phyloP scores from a whole-genome alignment of 2,888 invertebrate genomes.

The Morpho achilles region DNA sequence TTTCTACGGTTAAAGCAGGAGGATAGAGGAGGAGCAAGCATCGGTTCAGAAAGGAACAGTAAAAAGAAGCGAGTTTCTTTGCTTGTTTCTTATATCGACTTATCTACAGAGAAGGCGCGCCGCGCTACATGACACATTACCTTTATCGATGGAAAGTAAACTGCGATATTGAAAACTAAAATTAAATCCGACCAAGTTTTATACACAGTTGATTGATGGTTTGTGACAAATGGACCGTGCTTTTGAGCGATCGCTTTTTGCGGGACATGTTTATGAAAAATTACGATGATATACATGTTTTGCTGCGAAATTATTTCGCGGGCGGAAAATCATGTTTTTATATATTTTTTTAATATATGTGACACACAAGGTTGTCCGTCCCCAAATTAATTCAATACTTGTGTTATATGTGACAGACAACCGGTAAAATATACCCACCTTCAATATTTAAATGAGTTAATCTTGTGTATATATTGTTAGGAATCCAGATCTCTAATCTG shows the following conservation, averaged over 20 bases:
- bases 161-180: constrained; percentile 19
- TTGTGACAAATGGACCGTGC: constrained; percentile 7
- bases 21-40: too few relatives aligned
- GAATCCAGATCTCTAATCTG: too few relatives aligned
- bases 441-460: too few relatives aligned
- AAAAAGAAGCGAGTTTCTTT: neutral
- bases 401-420: too few relatives aligned
- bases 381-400: too few relatives aligned
- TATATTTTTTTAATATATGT: too few relatives aligned
- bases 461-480: too few relatives aligned
- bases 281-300: constrained; percentile 8
- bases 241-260: constrained; percentile 7
- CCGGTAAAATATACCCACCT: too few relatives aligned
- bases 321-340: neutral
- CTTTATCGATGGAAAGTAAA: constrained; percentile 3
- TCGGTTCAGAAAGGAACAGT: too few relatives aligned
- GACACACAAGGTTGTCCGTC: too few relatives aligned
- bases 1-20: too few relatives aligned
- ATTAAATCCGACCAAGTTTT: constrained; percentile 19
- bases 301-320: neutral
- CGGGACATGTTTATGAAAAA: constrained; percentile 14
- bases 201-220: constrained; percentile 21
- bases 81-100: neutral
- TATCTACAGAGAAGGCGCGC: neutral
- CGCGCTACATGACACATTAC: constrained; percentile 1